Evolutionary conservation across 2,888 invertebrate species (phyloP), one percentile per base, ranked within the genome.

Genomic region (Synanthedon vespiformis): DNA sequence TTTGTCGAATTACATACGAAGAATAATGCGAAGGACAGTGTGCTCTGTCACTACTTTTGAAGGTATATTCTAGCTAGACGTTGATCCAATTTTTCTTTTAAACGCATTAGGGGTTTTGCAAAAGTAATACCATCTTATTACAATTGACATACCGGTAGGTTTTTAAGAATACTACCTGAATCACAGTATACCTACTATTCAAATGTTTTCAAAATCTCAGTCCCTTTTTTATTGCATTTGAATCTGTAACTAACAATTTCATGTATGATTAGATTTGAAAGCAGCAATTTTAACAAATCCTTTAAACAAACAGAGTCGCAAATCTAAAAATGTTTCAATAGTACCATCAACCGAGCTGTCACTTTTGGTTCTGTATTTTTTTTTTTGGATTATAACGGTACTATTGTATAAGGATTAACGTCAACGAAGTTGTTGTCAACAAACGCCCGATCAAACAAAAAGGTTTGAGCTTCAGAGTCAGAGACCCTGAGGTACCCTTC

Each of bases 351-450:
- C 65, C 64, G 65, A 61, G 60, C 65, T 58, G 70, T 73, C 72
- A 73, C n/a, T 74, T 76, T 68, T 65, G 67, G 34, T 34, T 34
- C 34, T 34, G 34, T 34, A 34, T 34, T 2, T 34, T 63, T 60
- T 63, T 62, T 65, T 65, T 69, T 67, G 60, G 71, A 72, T 80
- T 82, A 74, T 80, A 83, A 77, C 74, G 68, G 69, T 70, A 62
- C 80, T 70, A 86, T 87, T 87, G 84, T 87, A 74, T 76, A 63
- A 70, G 84, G 86, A 87, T 87, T 86, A 86, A 72, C 79, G 86
- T 86, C 86, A 82, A 82, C 81, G 77, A 81, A 85, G 77, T 82
- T 78, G 80, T 83, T 81, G 83, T 81, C 82, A 81, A 82, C 84
- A 80, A 79, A 83, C 79, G 84, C 80, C 77, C 80, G 84, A 81